phyloP scores from a whole-genome alignment of 2,888 invertebrate genomes.

The Calliphora vomitoria region DNA sequence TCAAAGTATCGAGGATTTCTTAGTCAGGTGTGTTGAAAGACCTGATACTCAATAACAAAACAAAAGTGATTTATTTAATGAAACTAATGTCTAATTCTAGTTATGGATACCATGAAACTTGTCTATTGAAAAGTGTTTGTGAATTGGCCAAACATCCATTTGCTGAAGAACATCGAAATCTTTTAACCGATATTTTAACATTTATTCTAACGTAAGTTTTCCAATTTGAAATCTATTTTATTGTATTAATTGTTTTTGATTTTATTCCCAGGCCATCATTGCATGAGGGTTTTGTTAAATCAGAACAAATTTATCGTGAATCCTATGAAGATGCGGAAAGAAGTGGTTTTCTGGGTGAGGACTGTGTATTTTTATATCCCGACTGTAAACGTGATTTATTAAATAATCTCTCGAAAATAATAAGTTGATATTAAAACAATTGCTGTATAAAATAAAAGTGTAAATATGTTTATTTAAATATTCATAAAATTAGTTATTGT shows the following conservation, averaged over 20 bases:
- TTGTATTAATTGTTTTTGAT: neutral
- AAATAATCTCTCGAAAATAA: constrained; percentile 61
- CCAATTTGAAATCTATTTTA: neutral
- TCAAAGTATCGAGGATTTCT: constrained; percentile 80
- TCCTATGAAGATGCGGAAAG: constrained; percentile 82
- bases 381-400: constrained; percentile 80
- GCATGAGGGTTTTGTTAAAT: constrained; percentile 86
- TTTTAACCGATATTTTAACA: constrained; percentile 88
- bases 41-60: neutral
- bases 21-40: constrained; percentile 73
- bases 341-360: constrained; percentile 80
- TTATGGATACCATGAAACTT: constrained; percentile 88
- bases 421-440: neutral
- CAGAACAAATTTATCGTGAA: constrained; percentile 84
- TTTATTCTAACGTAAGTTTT: constrained; percentile 88
- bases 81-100: constrained; percentile 83
- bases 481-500: constrained; percentile 54
- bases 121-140: constrained; percentile 89
- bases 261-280: constrained; percentile 84
- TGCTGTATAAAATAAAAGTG: neutral
- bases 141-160: constrained; percentile 88
- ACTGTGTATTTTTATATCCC: constrained; percentile 81
- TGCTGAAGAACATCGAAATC: constrained; percentile 85
- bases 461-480: neutral
- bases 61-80: constrained; percentile 63